Evolutionary conservation across 2,888 invertebrate genomes (phyloP).

Genomic region (Lysandra coridon): DNA sequence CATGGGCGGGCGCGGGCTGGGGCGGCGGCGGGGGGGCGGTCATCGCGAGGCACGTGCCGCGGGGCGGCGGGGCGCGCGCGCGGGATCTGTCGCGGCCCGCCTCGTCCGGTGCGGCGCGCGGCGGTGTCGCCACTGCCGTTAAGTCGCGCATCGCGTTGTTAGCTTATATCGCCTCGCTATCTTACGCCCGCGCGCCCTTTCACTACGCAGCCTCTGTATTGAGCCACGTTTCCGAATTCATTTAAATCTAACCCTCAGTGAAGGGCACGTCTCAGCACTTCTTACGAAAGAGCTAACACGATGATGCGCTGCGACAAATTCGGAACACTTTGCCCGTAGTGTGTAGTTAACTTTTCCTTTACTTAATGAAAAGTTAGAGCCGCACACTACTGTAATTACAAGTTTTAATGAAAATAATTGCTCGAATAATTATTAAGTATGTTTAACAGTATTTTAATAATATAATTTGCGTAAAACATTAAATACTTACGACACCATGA

Average conservation of each 20-base stretch:
- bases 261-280: constrained; percentile 76
- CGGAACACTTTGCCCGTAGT: background rate
- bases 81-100: constrained; percentile 50
- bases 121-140: constrained; percentile 54
- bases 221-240: constrained; percentile 65
- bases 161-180: constrained; percentile 49
- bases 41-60: constrained; percentile 43
- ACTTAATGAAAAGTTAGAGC: background rate
- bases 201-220: constrained; percentile 78
- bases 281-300: constrained; percentile 46
- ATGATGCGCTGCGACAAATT: background rate
- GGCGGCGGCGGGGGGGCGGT: constrained; percentile 46
- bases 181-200: constrained; percentile 55
- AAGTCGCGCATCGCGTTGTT: constrained; percentile 27
- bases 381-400: background rate
- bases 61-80: constrained; percentile 48
- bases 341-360: background rate
- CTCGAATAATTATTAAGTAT: background rate
- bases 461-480: background rate
- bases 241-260: constrained; percentile 49
- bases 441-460: background rate
- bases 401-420: background rate
- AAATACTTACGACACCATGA: background rate
- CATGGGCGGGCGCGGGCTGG: constrained; percentile 35
- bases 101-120: constrained; percentile 51